phyloP scores from a whole-genome alignment of 2,797 vertebrate species.

The Sciurus vulgaris region DNA sequence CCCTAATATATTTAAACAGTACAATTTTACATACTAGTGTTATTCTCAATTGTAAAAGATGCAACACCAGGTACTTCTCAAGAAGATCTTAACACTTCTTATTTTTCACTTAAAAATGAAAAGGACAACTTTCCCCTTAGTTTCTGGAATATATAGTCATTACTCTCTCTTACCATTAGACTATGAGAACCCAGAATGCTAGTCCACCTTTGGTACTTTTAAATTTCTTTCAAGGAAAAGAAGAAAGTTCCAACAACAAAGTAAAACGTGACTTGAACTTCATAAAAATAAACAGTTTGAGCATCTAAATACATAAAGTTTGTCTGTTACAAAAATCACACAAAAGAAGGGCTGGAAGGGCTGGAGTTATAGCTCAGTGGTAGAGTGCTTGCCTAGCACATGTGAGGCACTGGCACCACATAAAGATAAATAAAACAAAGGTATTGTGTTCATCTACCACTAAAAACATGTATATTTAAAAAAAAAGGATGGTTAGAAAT shows the following conservation, averaged over 20 bases:
- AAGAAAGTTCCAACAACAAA: neutral
- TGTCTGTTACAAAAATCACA: neutral
- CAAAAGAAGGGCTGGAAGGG: neutral
- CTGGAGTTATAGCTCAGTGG: too few relatives aligned
- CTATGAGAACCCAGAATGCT: neutral
- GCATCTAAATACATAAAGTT: neutral
- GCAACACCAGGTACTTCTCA: neutral
- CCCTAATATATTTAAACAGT: neutral
- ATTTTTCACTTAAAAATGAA: conserved; percentile 55
- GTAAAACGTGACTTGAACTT: conserved; percentile 39
- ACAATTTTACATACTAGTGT: neutral
- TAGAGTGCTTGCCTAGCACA: too few relatives aligned
- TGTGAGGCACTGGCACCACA: too few relatives aligned
- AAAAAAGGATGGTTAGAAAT: neutral
- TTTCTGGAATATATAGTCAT: neutral
- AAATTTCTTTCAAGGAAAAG: neutral
- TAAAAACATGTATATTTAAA: too few relatives aligned
- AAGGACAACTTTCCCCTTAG: neutral
- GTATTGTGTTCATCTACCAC: too few relatives aligned
- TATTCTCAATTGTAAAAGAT: neutral
- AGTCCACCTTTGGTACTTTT: neutral
- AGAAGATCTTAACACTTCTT: neutral
- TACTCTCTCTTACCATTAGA: neutral
- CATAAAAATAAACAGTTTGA: conserved; percentile 50
- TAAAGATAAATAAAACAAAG: too few relatives aligned